Evolutionary conservation across 2,888 invertebrate species (phyloP), one percentile per base, ranked within the genome.

Genomic region (Acronicta aceris): DNA sequence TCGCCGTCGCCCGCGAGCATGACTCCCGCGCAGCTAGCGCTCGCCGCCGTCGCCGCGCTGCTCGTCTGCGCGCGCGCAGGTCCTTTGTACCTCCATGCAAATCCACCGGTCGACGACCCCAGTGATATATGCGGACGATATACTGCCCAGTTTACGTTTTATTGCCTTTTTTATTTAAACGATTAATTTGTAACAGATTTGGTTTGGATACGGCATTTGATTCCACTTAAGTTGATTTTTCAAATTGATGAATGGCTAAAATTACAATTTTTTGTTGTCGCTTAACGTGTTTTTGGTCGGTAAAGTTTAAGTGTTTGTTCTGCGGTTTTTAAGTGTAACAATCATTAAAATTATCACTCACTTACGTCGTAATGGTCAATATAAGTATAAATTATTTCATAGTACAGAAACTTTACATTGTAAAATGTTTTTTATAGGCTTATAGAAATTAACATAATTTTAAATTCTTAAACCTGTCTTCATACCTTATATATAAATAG

Each of bases 101-200:
- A 89, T 83, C 78, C 76, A 63, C 78, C 87, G 93, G 92, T 88
- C 93, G 80, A 78, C 83, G 91, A 92, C 91, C 93, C 88, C 88
- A 82, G 86, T 89, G 89, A 88, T 84, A 87, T 88, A 89, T 87
- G 87, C 84, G 69, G 71, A 76, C 60, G 55, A 71, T 71, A 63
- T 65, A 58, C 51, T 54, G 76, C 73, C 71, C 72, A 72, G 73
- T 76, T 79, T 74, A 69, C 63, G 70, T 74, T 76, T 73, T 73
- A 73, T 78, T 64, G 60, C 71, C 62, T 71, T 64, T 76, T 73
- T 65, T 43, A 47, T 38, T 17, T 8, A 27, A 41, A 49, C 42
- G 42, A 50, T 47, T 64, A 52, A 59, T 60, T 67, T 51, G 51
- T 57, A 33, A 46, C 25, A 45, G 25, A 59, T 59, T 63, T 46